A percentile compares a stretch with the other conserved stretches of the same genome.
Conservation (phyloP, 2,888 invertebrate species). For the Drosophila pegasa region DNA sequence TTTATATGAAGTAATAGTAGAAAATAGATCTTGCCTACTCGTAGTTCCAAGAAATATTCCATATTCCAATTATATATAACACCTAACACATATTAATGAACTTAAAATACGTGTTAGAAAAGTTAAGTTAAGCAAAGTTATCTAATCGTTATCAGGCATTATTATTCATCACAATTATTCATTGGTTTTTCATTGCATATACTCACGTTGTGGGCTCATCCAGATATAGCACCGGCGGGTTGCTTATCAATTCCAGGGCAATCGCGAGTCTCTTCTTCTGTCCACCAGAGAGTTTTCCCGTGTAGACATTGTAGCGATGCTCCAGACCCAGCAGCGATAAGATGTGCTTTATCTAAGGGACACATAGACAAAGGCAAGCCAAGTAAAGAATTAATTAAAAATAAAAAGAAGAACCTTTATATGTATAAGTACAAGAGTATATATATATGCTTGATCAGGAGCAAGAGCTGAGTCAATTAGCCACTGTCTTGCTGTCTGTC, state of each 20-base stretch:
- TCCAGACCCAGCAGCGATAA: slow-evolving; percentile 90
- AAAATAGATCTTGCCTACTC: background rate
- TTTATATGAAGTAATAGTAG: background rate
- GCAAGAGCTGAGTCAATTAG: too few species aligned
- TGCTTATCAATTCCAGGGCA: slow-evolving; percentile 93
- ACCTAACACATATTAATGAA: background rate
- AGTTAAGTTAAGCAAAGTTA: background rate
- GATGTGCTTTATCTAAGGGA: slow-evolving; percentile 89
- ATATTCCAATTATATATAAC: background rate
- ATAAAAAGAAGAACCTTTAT: too few species aligned
- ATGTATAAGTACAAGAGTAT: too few species aligned
- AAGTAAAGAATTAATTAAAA: background rate
- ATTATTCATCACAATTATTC: slow-evolving; percentile 10
- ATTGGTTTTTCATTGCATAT: slow-evolving; percentile 22
- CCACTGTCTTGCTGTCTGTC: too few species aligned
- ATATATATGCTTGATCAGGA: background rate
- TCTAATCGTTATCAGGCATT: slow-evolving; percentile 16
- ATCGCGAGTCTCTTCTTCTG: slow-evolving; percentile 93
- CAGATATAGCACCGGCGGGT: slow-evolving; percentile 94
- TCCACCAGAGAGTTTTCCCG: slow-evolving; percentile 92
- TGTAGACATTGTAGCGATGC: slow-evolving; percentile 89
- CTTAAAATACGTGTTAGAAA: background rate
- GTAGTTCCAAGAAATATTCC: background rate
- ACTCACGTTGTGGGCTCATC: slow-evolving; percentile 94
- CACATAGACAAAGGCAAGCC: slow-evolving; percentile 12